A percentile compares a stretch with the other conserved stretches of the same genome.
These are phyloP conservation scores for Hipparchia semele DNA, from an alignment of 2,888 invertebrate species.

Conservation along the genomic window DNA sequence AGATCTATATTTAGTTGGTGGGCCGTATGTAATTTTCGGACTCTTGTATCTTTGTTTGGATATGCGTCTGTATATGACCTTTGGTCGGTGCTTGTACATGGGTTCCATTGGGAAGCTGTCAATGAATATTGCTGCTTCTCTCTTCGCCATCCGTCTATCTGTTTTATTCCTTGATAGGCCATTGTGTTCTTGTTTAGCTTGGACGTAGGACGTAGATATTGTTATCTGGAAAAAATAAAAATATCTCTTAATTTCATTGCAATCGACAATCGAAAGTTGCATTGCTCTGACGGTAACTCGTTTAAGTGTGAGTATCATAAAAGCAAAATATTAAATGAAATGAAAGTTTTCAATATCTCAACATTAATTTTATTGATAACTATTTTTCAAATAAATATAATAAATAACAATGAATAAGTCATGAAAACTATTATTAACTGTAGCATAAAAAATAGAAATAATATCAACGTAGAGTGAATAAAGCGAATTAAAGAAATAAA, in stretches of 20 bases:
- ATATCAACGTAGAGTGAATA: not conserved
- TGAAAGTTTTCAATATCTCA: not conserved
- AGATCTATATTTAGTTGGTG: conserved; percentile 53
- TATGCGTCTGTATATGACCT: conserved; percentile 59
- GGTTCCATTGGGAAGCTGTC: conserved; percentile 56
- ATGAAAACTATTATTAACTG: not conserved
- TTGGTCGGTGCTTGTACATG: conserved; percentile 53
- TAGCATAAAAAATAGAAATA: not conserved
- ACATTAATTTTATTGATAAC: not conserved
- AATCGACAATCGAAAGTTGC: not conserved
- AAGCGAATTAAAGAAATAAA: not conserved
- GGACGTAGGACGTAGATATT: conserved; percentile 53
- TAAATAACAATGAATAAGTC: not conserved
- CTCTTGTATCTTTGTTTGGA: conserved; percentile 50
- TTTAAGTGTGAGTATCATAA: not conserved
- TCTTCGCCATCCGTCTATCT: conserved; percentile 49
- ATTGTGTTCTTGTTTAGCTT: conserved; percentile 45
- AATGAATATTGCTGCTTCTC: conserved; percentile 62
- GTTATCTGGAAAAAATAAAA: conserved; percentile 56
- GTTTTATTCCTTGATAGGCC: conserved; percentile 46
- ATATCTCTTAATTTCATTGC: not conserved
- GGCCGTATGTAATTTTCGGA: conserved; percentile 52
- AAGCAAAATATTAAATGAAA: not conserved
- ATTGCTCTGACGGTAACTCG: not conserved
- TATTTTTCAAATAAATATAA: not conserved